These are phyloP conservation scores for Rhingia campestris DNA, from an alignment of 2,888 invertebrate genomes.

Conservation along the genomic window DNA sequence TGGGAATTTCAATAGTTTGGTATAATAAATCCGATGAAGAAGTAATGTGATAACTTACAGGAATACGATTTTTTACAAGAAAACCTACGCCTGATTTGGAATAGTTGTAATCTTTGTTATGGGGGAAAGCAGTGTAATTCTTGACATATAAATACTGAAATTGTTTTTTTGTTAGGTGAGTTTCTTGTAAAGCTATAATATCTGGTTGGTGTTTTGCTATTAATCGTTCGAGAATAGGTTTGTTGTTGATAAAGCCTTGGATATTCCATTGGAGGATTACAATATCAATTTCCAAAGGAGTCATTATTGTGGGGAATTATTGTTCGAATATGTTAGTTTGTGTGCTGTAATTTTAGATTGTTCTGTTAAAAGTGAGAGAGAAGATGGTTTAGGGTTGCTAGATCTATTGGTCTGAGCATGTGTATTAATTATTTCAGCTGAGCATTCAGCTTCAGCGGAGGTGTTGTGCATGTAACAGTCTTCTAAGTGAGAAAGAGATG, in stretches of 20 bases:
- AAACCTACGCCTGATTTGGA: conserved; percentile 14
- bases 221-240: conserved; percentile 9
- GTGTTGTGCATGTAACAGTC: no score
- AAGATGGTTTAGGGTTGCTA: neutral
- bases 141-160: neutral
- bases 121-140: conserved; percentile 2
- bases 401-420: neutral
- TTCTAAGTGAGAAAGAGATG: no score
- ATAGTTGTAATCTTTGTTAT: conserved; percentile 3
- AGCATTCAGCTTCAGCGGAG: no score
- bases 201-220: conserved; percentile 30
- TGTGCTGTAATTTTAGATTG: neutral
- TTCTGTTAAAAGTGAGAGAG: neutral
- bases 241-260: conserved; percentile 37
- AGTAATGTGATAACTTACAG: neutral
- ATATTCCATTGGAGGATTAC: conserved; percentile 43
- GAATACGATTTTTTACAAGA: conserved; percentile 26
- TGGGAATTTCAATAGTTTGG: conserved; percentile 11
- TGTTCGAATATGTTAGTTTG: conserved; percentile 7
- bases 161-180: conserved; percentile 11
- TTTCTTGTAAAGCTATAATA: conserved; percentile 22
- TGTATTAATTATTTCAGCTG: no score
- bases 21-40: conserved; percentile 8
- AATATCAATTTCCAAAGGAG: conserved; percentile 18
- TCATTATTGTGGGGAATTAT: conserved; percentile 10